These are phyloP conservation scores for Petroica traversi DNA, from an alignment of 2,113 vertebrate species.

Conservation along the genomic window DNA sequence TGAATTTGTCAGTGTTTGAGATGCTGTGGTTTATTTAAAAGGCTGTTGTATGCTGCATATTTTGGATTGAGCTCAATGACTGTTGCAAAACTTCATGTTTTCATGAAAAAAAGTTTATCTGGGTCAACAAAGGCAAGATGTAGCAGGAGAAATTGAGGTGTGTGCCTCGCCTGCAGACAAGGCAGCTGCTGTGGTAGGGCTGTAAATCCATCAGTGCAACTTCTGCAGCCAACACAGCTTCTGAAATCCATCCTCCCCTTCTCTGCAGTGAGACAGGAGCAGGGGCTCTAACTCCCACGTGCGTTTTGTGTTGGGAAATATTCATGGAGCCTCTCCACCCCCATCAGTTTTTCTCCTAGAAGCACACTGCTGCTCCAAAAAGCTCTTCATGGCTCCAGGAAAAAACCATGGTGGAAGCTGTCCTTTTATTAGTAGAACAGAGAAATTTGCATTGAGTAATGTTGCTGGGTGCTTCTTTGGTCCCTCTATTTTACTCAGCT, in stretches of 20 bases:
- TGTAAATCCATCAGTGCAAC: neutral
- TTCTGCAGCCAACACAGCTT: neutral
- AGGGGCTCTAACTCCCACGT: neutral
- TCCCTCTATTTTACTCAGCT: neutral
- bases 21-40: neutral
- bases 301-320: neutral
- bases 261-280: neutral
- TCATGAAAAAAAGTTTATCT: neutral
- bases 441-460: neutral
- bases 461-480: neutral
- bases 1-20: neutral
- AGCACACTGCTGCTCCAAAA: neutral
- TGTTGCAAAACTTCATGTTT: neutral
- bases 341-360: neutral
- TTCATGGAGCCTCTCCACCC: neutral
- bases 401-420: neutral
- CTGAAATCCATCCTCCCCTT: neutral
- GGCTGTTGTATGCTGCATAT: neutral
- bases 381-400: neutral
- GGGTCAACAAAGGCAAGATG: neutral
- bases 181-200: neutral
- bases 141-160: neutral
- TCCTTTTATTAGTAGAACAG: neutral
- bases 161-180: neutral
- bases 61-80: neutral